Evolutionary conservation across 2,113 vertebrate species (phyloP), one percentile per base, ranked within the genome.

Genomic region (Misgurnus anguillicaudatus): DNA sequence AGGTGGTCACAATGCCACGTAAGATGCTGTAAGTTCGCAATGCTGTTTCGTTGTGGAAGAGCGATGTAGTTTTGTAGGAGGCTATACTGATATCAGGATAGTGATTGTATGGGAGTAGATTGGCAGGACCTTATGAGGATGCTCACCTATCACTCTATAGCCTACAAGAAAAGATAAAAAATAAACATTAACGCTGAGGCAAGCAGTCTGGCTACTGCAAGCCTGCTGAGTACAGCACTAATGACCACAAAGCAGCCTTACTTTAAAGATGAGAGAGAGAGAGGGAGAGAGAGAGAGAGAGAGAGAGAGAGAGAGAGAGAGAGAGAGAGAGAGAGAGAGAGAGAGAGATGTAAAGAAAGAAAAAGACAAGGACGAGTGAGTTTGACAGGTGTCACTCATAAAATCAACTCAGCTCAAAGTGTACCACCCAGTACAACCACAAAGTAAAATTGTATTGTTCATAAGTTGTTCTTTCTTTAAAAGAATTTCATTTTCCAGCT

Each of bases 221-320:
- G 87, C 87, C 74, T 91, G 92, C 91, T 93, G 91, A 92, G 90
- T 80, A 85, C 85, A 91, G 91, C 91, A 92, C 85, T 91, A 89
- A 87, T 79, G 82, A 83, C 85, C 86, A 91, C 88, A 90, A 87
- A 89, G 87, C 57, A 69, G 51, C 39, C 68, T 21, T 58, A 90
- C 88, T 87, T 88, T 78, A 86, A 84, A 80, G 79, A 83, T 78
- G 41, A 84, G 58, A 85, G 70, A 24, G 42, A 76, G 71, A 66
- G 42, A 45, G 42, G 81, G 64, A 69, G 39, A 42, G 78, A 73
- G 17, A 47, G 71, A 68, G 72, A 61, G 47, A 70, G 55, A 79
- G 70, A 73, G 69, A 71, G 70, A 70, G 58, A 71, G 58, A 61
- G 39, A 73, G 45, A 71, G 57, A 71, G 45, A 68, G n/a, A 69